Base-by-base conservation (phyloP, 1,140 invertebrate genomes). In the Neuroterus valhalla region DNA sequence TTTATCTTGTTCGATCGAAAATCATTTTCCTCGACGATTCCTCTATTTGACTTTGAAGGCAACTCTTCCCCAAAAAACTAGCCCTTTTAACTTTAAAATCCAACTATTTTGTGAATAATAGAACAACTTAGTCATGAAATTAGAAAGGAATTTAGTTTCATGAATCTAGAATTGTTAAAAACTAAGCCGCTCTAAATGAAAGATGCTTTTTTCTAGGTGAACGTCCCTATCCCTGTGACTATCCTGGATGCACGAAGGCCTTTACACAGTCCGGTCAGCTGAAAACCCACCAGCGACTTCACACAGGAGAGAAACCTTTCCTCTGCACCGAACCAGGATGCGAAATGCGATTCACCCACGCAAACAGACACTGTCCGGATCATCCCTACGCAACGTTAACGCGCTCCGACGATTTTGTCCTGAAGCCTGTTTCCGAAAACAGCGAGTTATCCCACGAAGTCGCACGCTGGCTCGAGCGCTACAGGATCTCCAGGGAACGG, bases 241-340 rank as follows among this genome's bases (percentile, higher is more conserved):
- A 93, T 89, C 94, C 94, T 31, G 92, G 93, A 19, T 96, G 95
- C 85, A 91, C 91, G 2, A 93, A 93, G 84, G 93, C 94, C 44
- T 96, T 96, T 85, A 95, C 95, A 26, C 95, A 96, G 86, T 96
- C 95, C 76, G 95, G 95, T 2, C 95, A 96, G 82, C 83, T 96
- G 21, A 95, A 96, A 87, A 96, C 95, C 1, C 95, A 96, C 86
- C 95, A 96, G 83, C 88, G 95, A 75, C 86, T 96, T 3, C 95
- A 96, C 82, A 96, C 95, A 2, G 95, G 95, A 43, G 95, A 96
- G 82, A 96, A 96, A 84, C 95, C 95, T 3, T 96, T 96, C 87
- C 86, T 93, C 10, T 96, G 95, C 88, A 92, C 93, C 3, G 91
- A 91, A 75, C 82, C 90, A 76, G 94, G 94, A 80, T 94, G 92